Evolutionary conservation across 2,888 invertebrate species (phyloP).

Genomic region (Agapostemon virescens): DNA sequence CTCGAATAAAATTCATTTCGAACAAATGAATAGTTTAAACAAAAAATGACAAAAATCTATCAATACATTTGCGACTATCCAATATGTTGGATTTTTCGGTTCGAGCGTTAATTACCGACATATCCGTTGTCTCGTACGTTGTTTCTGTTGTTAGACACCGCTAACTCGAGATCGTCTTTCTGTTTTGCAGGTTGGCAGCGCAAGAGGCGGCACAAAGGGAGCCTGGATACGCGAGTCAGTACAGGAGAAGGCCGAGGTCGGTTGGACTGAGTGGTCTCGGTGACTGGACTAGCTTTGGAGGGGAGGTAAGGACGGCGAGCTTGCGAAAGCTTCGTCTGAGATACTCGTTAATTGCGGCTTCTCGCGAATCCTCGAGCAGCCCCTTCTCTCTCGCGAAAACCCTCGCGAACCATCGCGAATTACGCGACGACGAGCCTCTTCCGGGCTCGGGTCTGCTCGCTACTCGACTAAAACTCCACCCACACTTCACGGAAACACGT

Average conservation of each 20-base stretch:
- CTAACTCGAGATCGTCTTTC: conserved; percentile 53
- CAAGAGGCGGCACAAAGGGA: conserved; percentile 90
- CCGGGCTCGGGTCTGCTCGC: conserved; percentile 2
- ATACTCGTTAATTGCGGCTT: conserved; percentile 46
- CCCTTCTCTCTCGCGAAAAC: conserved; percentile 13
- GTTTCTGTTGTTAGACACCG: neutral
- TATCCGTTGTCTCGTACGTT: too few relatives aligned
- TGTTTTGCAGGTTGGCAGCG: conserved; percentile 91
- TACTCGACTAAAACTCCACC: conserved; percentile 5
- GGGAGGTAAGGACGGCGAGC: conserved; percentile 74
- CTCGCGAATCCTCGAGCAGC: conserved; percentile 14
- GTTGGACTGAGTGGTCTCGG: conserved; percentile 80
- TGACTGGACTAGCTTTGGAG: conserved; percentile 81
- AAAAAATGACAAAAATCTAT: too few relatives aligned
- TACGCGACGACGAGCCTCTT: conserved; percentile 5
- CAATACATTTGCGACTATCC: too few relatives aligned
- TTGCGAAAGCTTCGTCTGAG: conserved; percentile 28
- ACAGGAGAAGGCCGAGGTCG: conserved; percentile 80
- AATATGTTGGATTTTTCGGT: too few relatives aligned
- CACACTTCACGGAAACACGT: conserved; percentile 1
- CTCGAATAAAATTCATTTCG: too few relatives aligned
- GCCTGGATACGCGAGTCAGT: conserved; percentile 80
- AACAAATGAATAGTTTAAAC: too few relatives aligned
- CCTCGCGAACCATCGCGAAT: conserved; percentile 11
- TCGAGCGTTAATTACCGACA: too few relatives aligned